Evolutionary conservation across 1,140 invertebrate genomes (phyloP), one percentile per base, ranked within the genome.

Genomic region (Antheraea pernyi): DNA sequence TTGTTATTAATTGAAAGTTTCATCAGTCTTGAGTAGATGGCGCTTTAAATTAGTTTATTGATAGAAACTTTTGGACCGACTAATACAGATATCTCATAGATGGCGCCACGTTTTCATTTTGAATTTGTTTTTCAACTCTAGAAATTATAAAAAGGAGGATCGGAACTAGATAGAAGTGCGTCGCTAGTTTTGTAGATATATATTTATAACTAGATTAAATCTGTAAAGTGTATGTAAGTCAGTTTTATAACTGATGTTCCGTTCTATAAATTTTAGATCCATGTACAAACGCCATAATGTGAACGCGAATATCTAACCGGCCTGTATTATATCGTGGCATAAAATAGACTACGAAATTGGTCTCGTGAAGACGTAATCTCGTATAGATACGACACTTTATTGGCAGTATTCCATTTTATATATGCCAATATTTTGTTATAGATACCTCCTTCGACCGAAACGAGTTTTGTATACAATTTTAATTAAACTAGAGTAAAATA

Each of bases 311-410:
- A 53, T 53, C 46, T 53, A 53, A 53, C 46, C 46, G 13, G 46
- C 16, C 46, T 53, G 46, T 53, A 53, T 53, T 53, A 53, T 53
- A 53, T 53, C 46, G 46, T 11, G 46, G 46, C 46, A 53, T 53
- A 53, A 53, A 53, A 53, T 53, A 53, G 46, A 53, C 46, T 53
- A 53, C 46, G 46, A 53, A 53, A 53, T 53, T 53, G 46, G 46
- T 53, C 46, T 53, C 46, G 46, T 53, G 46, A 53, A 53, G 46
- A 53, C 46, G 46, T 53, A 53, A 53, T 53, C 46, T 53, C 46
- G 13, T 53, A 53, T 53, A 53, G 46, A 53, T 53, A 53, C 11
- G 46, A 53, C 46, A 53, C 9, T 53, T 53, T 53, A 53, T 53
- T 53, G 46, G 46, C 46, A 53, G 46, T 53, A 53, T 53, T 53